Evolutionary conservation across 2,797 vertebrate genomes (phyloP).

Genomic region (Darevskia mixta): DNA sequence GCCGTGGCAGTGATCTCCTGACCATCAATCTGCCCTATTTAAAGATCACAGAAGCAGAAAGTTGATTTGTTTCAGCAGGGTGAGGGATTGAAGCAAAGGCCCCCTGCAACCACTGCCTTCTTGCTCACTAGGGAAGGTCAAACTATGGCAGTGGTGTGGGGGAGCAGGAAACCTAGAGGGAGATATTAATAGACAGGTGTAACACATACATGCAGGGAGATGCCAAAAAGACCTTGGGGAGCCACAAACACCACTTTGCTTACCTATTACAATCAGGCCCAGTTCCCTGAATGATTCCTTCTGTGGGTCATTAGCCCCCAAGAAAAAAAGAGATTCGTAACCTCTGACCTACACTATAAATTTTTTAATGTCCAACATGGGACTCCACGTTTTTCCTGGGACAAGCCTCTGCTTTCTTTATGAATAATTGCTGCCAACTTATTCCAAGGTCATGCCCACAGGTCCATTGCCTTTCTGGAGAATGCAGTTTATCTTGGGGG

Average conservation of each 20-base stretch:
- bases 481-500: not conserved
- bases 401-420: not conserved
- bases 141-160: too few species aligned
- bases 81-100: not conserved
- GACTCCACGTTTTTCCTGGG: not conserved
- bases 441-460: not conserved
- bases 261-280: too few species aligned
- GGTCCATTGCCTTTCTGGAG: not conserved
- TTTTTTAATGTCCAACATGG: too few species aligned
- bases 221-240: too few species aligned
- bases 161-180: too few species aligned
- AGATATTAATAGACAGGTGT: too few species aligned
- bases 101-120: not conserved
- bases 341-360: not conserved
- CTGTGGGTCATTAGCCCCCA: too few species aligned
- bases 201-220: too few species aligned
- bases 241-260: too few species aligned
- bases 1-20: constrained; percentile 94
- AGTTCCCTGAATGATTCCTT: too few species aligned
- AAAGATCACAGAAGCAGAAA: constrained; percentile 14
- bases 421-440: not conserved
- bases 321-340: too few species aligned
- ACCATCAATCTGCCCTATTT: constrained; percentile 92
- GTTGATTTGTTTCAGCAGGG: not conserved
- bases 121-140: not conserved